Evolutionary conservation across 2,113 vertebrate genomes (phyloP).

Genomic region (Pardalotus punctatus): DNA sequence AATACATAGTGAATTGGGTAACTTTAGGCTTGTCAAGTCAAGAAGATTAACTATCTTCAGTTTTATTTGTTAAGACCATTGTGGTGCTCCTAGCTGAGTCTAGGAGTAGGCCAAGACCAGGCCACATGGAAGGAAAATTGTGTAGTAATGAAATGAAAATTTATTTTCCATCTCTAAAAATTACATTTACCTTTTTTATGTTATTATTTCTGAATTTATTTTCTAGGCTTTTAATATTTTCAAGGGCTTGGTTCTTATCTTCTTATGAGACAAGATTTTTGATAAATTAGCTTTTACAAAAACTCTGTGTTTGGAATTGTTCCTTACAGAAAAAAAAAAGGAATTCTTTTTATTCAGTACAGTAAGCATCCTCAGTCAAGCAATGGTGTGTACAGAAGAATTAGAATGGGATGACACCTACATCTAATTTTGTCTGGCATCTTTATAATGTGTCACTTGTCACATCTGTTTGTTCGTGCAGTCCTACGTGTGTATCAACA

Average conservation of each 20-base stretch:
- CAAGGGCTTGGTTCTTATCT: not conserved
- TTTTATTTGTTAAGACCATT: not conserved
- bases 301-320: not conserved
- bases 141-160: not conserved
- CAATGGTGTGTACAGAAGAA: not conserved
- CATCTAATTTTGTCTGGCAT: not conserved
- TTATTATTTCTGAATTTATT: not conserved
- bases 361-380: not conserved
- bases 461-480: constrained; percentile 18
- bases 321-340: not conserved
- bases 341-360: not conserved
- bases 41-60: not conserved
- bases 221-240: not conserved
- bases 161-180: not conserved
- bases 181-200: not conserved
- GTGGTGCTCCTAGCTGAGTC: not conserved
- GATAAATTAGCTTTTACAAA: not conserved
- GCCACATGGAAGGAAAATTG: not conserved
- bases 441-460: not conserved
- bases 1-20: not conserved
- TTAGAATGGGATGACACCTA: not conserved
- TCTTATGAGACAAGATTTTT: not conserved
- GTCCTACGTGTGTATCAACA: not conserved
- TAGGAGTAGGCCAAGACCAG: not conserved
- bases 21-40: not conserved